Evolutionary conservation across 2,113 vertebrate genomes (phyloP), one percentile per base, ranked within the genome.

Genomic region (Indri indri): DNA sequence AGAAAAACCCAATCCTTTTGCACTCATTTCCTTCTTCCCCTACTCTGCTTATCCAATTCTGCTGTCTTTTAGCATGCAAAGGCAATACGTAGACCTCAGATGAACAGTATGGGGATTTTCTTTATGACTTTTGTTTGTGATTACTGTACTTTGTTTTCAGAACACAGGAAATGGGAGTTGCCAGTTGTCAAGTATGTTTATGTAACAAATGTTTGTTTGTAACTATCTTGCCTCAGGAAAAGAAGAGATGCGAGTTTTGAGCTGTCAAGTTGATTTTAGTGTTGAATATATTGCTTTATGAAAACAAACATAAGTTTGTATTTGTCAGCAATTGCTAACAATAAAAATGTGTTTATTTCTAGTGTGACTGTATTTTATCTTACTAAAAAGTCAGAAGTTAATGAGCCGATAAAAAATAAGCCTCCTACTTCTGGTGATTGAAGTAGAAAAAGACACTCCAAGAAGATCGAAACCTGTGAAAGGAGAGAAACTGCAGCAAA

Each of bases 321-420:
- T 89, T 90, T 95, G 65, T 91, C 9, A 63, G 42, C 79, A 97
- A 74, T 30, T 95, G 27, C 23, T 68, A 83, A 94, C 59, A 81
- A 79, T 71, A 85, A 96, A 87, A 66, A 45, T 80, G 45, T 76
- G 5, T 92, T 57, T 85, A 57, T 90, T 90, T 81, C 32, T 82
- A 68, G 20, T 14, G 30, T 14, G 4, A 54, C 34, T 71, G 13
- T 71, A 76, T 90, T 92, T 95, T 63, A 73, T 70, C 65, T 95
- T 77, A 71, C 71, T 82, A 79, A 76, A 37, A 95, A 85, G 54
- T 88, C 70, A 90, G 59, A 83, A 81, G 57, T 96, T 85, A 96
- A 95, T 88, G 81, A 95, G n/a, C 54, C 66, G 27, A 81, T 87
- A 76, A 73, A 84, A 88, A 87, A 74, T 79, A 34, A 80, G 80